Base-by-base conservation (phyloP, 2,797 vertebrate species). In the Selene dorsalis region DNA sequence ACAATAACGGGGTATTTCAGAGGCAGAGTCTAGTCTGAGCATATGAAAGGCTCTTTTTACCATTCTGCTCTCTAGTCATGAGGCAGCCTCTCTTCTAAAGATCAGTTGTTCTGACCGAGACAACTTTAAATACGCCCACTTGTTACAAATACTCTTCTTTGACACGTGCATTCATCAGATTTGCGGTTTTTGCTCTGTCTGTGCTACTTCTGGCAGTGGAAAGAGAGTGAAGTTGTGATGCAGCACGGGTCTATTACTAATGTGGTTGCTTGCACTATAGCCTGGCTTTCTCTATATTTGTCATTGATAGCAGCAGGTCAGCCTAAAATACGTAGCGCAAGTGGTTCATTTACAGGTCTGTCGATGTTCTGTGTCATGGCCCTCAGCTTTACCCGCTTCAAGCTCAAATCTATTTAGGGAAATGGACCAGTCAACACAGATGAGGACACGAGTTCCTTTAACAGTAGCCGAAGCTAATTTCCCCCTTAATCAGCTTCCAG, bases 21-120 rank as follows among this genome's bases (percentile, higher is more conserved):
- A 38, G 60, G 64, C 2, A 45, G 24, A 9, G 43, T 62, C 53
- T 64, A 60, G 65, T 79, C 52, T 48, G 43, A 56, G 69, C 17
- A 13, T 61, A 87, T 81, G 84, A 86, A 77, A 61, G 61, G 32
- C 69, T 76, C 78, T 87, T 87, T 89, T 85, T 84, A 48, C 8
- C 9, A 45, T 43, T 73, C 57, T 69, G 60, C 60, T 68, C 45
- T 30, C 48, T 6, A 69, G 84, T 87, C 83, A 88, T 84, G 83
- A 39, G 84, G 83, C 64, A 73, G 65, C 32, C 28, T 52, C 74
- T 74, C 75, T 75, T 89, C 84, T 77, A 76, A 85, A 75, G 82
- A 81, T 75, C 68, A 81, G 86, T 75, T 89, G 85, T 85, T 84
- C 78, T 57, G 60, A 75, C 68, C 16, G 57, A 76, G 76, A 79